These are phyloP conservation scores for Rana temporaria DNA, from an alignment of 2,113 vertebrate genomes.

Conservation along the genomic window DNA sequence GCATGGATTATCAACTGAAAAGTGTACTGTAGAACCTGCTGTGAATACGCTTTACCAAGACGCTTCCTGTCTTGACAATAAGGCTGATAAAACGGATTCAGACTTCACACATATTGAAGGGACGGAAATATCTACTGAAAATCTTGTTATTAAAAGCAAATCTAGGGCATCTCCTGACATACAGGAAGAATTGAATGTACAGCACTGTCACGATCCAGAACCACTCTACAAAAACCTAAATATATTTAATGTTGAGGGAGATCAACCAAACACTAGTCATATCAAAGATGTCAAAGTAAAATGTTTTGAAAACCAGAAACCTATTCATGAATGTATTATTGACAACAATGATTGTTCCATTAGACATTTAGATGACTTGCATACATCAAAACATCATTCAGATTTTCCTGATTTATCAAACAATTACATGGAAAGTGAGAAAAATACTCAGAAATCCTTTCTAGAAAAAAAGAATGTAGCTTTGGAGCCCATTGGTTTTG, in stretches of 20 bases:
- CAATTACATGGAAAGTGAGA: not conserved
- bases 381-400: too few species aligned
- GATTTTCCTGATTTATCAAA: too few species aligned
- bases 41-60: constrained; percentile 65
- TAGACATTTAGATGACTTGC: not conserved
- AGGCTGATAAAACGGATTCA: constrained; percentile 53
- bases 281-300: too few species aligned
- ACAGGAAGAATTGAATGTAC: not conserved
- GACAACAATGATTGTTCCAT: not conserved
- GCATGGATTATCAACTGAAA: constrained; percentile 67
- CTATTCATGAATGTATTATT: not conserved
- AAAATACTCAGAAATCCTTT: not conserved
- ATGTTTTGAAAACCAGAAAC: not conserved
- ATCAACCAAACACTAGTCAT: not conserved
- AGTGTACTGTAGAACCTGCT: constrained; percentile 67
- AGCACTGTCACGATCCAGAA: not conserved
- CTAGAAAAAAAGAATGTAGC: not conserved
- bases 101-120: constrained; percentile 65
- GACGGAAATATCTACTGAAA: constrained; percentile 64
- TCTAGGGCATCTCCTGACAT: not conserved
- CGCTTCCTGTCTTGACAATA: constrained; percentile 58
- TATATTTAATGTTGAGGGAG: not conserved
- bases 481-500: not conserved
- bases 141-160: constrained; percentile 56
- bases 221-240: not conserved